Evolutionary conservation across 2,113 vertebrate species (phyloP), one percentile per base, ranked within the genome.

Genomic region (Lophius piscatorius): DNA sequence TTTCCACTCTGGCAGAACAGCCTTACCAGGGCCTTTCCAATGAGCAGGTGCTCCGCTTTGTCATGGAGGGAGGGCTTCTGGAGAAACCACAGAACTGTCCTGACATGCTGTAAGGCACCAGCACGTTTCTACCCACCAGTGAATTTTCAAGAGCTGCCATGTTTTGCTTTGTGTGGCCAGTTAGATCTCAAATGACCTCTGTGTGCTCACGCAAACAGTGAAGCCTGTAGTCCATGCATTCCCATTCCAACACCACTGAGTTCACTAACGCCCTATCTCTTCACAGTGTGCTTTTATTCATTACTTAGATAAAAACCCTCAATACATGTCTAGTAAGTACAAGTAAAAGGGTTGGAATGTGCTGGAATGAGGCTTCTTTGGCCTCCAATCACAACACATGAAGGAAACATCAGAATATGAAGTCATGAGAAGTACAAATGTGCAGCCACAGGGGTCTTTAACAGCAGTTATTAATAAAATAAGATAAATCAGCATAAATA

Each of bases 1-100:
- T 99, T 0, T 93, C 95, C 26, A 98, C 97, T 0, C 85, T 99
- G 45, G 93, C 97, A 0, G 97, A 99, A 85, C 97, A 98, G 84
- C 97, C 97, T 0, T 99, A 99, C 87, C 97, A 98, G 75, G 97
- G 97, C 67, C 92, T 98, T 91, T 98, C 97, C 84, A 99, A 99
- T 1, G 97, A 99, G 66, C 97, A 99, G 83, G 97, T 99, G 49
- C 94, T 98, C 16, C 96, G 95, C 70, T 99, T 99, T 0, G 97
- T 98, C 70, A 99, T 99, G 95, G 97, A 98, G 41, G 97, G 97
- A 1, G 97, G 97, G 11, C 91, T 98, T 63, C 91, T 99, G 88
- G 97, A 99, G 36, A 97, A 98, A 70, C 97, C 97, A 0, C 95
- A 99, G 82, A 96, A 95, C 76, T 98, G 97, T 56, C 94, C 96